Evolutionary conservation across 1,140 invertebrate genomes (phyloP).

Genomic region (Drosophila biarmipes): DNA sequence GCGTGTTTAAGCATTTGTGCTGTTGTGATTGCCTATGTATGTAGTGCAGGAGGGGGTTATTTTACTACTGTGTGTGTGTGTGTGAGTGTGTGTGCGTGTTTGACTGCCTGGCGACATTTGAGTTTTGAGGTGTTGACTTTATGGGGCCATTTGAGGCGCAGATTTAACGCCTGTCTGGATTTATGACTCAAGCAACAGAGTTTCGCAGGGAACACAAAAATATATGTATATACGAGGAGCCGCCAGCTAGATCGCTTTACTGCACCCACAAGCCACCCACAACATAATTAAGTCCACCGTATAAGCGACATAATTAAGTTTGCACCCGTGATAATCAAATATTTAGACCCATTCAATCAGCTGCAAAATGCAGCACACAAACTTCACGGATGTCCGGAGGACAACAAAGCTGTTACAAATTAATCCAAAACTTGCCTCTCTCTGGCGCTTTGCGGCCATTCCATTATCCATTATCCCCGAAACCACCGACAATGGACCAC

Average conservation of each 20-base stretch:
- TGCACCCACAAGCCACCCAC: slow-evolving; percentile 4
- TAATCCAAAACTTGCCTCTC: slow-evolving; percentile 45
- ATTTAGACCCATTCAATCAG: slow-evolving; percentile 46
- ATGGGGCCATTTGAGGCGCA: slow-evolving; percentile 55
- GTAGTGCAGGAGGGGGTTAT: slow-evolving; percentile 3
- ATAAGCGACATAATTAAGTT: slow-evolving; percentile 35
- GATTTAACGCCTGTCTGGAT: slow-evolving; percentile 56
- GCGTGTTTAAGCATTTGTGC: slow-evolving; percentile 65
- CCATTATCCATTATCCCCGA: slow-evolving; percentile 27
- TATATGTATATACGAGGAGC: too few species aligned
- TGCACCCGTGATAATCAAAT: slow-evolving; percentile 25
- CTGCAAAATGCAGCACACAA: slow-evolving; percentile 33
- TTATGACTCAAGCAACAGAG: slow-evolving; percentile 54
- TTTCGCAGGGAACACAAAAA: not conserved
- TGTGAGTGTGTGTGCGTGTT: too few species aligned
- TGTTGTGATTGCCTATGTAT: slow-evolving; percentile 69
- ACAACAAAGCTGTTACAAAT: slow-evolving; percentile 54
- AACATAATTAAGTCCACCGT: slow-evolving; percentile 35
- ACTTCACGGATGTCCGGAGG: not conserved
- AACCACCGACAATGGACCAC: slow-evolving; percentile 7
- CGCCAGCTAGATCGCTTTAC: slow-evolving; percentile 9
- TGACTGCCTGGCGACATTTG: slow-evolving; percentile 34
- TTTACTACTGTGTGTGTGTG: slow-evolving; percentile 3
- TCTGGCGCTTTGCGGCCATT: slow-evolving; percentile 16
- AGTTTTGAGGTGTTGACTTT: slow-evolving; percentile 65